Evolutionary conservation across 1,140 invertebrate genomes (phyloP).

Genomic region (Ptiloglossa arizonensis): DNA sequence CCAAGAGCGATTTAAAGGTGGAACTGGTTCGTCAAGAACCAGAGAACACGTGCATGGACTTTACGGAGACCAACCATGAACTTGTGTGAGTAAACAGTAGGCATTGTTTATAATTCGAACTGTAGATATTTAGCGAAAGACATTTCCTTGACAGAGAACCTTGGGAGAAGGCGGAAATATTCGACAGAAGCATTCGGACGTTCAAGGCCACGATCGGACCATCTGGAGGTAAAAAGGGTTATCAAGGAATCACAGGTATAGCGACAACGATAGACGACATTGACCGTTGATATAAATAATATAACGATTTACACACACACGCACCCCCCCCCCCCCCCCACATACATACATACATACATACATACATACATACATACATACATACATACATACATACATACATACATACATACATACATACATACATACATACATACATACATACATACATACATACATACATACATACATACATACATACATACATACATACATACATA

Average conservation of each 20-base stretch:
- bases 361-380: not conserved
- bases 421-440: not conserved
- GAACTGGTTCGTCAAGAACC: constrained; percentile 86
- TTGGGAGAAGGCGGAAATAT: constrained; percentile 90
- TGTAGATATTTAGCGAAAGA: too few species aligned
- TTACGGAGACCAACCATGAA: constrained; percentile 81
- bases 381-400: not conserved
- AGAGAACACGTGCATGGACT: constrained; percentile 87
- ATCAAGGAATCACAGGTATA: constrained; percentile 88
- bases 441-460: not conserved
- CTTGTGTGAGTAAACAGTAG: constrained; percentile 66
- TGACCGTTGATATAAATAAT: too few species aligned
- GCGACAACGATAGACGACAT: not conserved
- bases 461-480: not conserved
- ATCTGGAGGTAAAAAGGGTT: constrained; percentile 89
- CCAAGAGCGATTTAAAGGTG: constrained; percentile 86
- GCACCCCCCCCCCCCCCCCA: too few species aligned
- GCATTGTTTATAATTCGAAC: not conserved
- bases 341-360: too few species aligned
- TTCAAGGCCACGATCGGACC: constrained; percentile 91
- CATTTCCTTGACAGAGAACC: constrained; percentile 79
- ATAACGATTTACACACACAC: too few species aligned
- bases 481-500: not conserved
- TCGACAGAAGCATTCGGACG: constrained; percentile 89
- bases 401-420: too few species aligned